These are phyloP conservation scores for Laspeyria flexula DNA, from an alignment of 2,888 invertebrate species.

Conservation along the genomic window DNA sequence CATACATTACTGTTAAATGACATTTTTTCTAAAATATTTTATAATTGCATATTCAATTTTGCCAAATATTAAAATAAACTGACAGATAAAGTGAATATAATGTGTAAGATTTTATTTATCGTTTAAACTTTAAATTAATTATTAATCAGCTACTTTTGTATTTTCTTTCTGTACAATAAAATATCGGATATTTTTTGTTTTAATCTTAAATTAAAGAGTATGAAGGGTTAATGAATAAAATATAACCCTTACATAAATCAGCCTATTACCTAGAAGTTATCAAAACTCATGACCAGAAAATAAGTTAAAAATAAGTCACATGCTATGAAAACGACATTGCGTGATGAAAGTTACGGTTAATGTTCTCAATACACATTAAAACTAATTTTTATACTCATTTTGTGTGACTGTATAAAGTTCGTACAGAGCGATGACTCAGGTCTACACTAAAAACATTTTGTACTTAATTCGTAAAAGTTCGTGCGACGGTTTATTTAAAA, in stretches of 20 bases:
- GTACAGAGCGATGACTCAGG: conserved; percentile 28
- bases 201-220: too few relatives aligned
- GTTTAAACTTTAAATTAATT: too few relatives aligned
- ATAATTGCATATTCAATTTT: too few relatives aligned
- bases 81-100: too few relatives aligned
- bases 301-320: conserved; percentile 47
- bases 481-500: conserved; percentile 5
- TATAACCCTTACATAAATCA: not conserved
- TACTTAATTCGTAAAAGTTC: conserved; percentile 5
- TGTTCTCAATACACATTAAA: conserved; percentile 62
- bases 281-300: conserved; percentile 23
- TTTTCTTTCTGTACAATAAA: too few relatives aligned
- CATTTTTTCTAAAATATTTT: too few relatives aligned
- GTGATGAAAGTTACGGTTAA: conserved; percentile 58
- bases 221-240: too few relatives aligned
- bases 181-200: too few relatives aligned
- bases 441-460: conserved; percentile 5
- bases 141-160: too few relatives aligned
- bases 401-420: conserved; percentile 51
- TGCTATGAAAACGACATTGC: conserved; percentile 44
- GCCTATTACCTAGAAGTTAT: not conserved
- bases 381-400: conserved; percentile 60
- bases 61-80: too few relatives aligned
- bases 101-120: too few relatives aligned
- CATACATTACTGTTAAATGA: too few relatives aligned